Conservation (phyloP, 2,113 vertebrate species). For the Sterrhoptilus dennistouni region DNA sequence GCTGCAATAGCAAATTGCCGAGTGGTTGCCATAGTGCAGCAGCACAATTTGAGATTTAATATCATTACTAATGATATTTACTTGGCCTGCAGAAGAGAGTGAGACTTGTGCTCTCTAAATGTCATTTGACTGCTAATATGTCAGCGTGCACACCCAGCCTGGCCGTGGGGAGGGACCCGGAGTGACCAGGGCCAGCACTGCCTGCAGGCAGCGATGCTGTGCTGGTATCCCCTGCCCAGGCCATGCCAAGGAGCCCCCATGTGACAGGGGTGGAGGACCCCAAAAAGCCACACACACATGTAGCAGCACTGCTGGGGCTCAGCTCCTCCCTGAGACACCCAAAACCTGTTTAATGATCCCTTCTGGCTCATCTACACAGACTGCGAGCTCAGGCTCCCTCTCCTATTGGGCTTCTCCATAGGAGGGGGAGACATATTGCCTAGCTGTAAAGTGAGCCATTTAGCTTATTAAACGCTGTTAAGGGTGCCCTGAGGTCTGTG, state of each 20-base stretch:
- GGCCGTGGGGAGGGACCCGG: neutral
- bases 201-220: accelerated
- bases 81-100: conserved; percentile 31
- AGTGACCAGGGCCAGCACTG: neutral
- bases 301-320: neutral
- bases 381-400: neutral
- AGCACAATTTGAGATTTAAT: conserved; percentile 23
- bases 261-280: accelerated
- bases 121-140: neutral
- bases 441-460: conserved; percentile 2
- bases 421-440: neutral
- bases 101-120: conserved; percentile 15
- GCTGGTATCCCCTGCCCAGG: neutral
- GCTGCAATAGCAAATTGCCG: neutral
- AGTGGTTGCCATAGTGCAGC: neutral
- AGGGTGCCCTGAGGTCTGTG: conserved; percentile 40
- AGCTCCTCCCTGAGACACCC: neutral
- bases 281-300: accelerated
- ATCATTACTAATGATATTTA: conserved; percentile 41
- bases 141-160: neutral
- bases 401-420: neutral
- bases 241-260: neutral
- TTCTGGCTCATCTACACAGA: neutral
- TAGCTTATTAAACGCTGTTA: conserved; percentile 10
- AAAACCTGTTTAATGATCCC: neutral